A percentile compares a stretch with the other conserved stretches of the same genome.
Conservation (phyloP, 2,797 vertebrate genomes). For the Remorina albescens region DNA sequence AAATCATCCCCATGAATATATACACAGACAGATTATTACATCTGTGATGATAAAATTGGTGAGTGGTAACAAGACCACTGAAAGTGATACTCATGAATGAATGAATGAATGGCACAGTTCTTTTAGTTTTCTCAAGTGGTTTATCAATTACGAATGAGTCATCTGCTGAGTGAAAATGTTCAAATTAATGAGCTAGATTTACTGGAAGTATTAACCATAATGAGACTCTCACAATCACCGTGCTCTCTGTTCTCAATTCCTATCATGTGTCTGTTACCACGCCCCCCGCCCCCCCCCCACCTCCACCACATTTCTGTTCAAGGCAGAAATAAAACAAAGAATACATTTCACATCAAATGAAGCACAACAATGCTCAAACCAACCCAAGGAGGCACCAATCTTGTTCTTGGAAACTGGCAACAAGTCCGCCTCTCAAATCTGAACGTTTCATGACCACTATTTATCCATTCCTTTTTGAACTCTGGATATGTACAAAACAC, state of each 20-base stretch:
- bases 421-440: conserved; percentile 21
- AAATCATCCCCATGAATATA: background rate
- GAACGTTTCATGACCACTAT: conserved; percentile 20
- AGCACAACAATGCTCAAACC: conserved; percentile 54
- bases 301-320: conserved; percentile 51
- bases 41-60: conserved; percentile 15
- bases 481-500: conserved; percentile 19
- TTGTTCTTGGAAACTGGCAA: conserved; percentile 50
- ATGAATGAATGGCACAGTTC: conserved; percentile 24
- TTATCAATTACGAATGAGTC: conserved; percentile 64
- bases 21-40: background rate
- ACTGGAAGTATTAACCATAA: conserved; percentile 70
- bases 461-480: conserved; percentile 8
- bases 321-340: conserved; percentile 71
- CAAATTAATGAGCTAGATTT: conserved; percentile 61
- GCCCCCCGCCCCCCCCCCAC: conserved; percentile 33
- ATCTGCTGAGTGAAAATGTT: conserved; percentile 60
- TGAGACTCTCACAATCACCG: conserved; percentile 66
- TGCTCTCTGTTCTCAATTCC: conserved; percentile 66
- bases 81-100: conserved; percentile 40
- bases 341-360: conserved; percentile 75
- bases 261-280: conserved; percentile 66
- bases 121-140: conserved; percentile 48
- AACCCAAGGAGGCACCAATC: conserved; percentile 46
- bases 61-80: conserved; percentile 3